phyloP scores from a whole-genome alignment of 1,140 invertebrate genomes.

The Choristoneura fumiferana region DNA sequence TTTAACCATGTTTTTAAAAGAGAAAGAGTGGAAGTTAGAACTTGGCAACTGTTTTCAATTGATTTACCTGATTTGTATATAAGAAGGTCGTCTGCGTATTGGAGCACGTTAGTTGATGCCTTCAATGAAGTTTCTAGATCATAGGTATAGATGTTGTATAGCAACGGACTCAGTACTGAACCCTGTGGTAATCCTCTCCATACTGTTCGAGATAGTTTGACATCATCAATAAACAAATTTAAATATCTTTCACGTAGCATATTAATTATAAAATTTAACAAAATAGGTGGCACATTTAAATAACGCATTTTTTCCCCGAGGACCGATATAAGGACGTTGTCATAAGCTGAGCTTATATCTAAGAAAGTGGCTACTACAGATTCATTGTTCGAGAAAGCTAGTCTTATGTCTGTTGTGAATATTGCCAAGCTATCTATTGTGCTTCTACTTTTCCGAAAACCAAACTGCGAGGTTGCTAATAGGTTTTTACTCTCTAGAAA shows the following conservation, averaged over 20 bases:
- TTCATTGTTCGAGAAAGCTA: constrained; percentile 22
- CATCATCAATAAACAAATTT: constrained; percentile 7
- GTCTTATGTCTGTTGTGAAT: constrained; percentile 29
- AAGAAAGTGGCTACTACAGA: constrained; percentile 25
- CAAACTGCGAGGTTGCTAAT: constrained; percentile 22
- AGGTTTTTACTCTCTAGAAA: constrained; percentile 25
- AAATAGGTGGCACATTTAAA: neutral
- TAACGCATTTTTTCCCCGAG: neutral
- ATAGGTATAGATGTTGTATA: constrained; percentile 30
- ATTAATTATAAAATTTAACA: neutral
- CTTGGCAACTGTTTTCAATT: neutral
- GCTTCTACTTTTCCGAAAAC: constrained; percentile 34
- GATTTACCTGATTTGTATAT: neutral
- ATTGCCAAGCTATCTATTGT: constrained; percentile 32
- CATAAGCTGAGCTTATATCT: constrained; percentile 26
- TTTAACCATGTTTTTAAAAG: neutral
- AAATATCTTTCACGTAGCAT: neutral
- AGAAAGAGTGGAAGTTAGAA: neutral
- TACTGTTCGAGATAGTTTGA: neutral
- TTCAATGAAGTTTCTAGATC: constrained; percentile 19
- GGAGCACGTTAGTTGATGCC: neutral
- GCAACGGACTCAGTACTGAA: constrained; percentile 30
- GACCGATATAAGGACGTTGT: too few species aligned
- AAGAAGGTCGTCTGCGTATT: constrained; percentile 3
- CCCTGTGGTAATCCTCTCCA: constrained; percentile 32